Evolutionary conservation across 1,140 invertebrate genomes (phyloP).

Genomic region (Bursaphelenchus mucronatus): DNA sequence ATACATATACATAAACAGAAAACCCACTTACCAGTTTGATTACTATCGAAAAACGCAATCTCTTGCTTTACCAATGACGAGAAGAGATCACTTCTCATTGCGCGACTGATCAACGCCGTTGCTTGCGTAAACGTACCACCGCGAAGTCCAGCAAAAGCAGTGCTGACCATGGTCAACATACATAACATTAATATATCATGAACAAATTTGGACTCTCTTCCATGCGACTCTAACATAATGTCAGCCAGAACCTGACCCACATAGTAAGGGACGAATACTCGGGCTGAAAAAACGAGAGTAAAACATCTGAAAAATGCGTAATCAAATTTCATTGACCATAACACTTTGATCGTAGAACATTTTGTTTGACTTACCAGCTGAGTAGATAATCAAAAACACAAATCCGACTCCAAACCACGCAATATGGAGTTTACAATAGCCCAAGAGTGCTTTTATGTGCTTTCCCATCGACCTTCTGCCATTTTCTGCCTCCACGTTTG

Average conservation of each 20-base stretch:
- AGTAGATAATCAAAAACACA: constrained; percentile 41
- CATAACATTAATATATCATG: constrained; percentile 17
- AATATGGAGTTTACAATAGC: constrained; percentile 19
- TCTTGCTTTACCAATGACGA: constrained; percentile 43
- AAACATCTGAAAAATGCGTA: constrained; percentile 3
- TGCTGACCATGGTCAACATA: constrained; percentile 15
- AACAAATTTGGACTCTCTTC: constrained; percentile 16
- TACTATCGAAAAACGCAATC: constrained; percentile 46
- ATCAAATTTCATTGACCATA: no score
- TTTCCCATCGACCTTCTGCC: no score
- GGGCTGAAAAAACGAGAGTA: constrained; percentile 33
- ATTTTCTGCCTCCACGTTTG: no score
- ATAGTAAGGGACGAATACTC: constrained; percentile 42
- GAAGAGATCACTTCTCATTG: constrained; percentile 43
- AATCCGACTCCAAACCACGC: constrained; percentile 42
- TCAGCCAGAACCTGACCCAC: constrained; percentile 39
- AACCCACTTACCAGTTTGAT: constrained; percentile 44
- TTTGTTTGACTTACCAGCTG: constrained; percentile 26
- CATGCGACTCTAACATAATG: constrained; percentile 25
- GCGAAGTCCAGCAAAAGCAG: constrained; percentile 42
- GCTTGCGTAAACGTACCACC: constrained; percentile 49
- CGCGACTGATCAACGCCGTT: constrained; percentile 34
- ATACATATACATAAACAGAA: no score
- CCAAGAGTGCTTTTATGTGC: not conserved
- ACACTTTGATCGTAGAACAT: no score